Percentiles rank a stretch among this genome's conserved stretches.
Evolutionary conservation across 2,113 vertebrate species (phyloP).

Genomic region (Zosterops borbonicus): DNA sequence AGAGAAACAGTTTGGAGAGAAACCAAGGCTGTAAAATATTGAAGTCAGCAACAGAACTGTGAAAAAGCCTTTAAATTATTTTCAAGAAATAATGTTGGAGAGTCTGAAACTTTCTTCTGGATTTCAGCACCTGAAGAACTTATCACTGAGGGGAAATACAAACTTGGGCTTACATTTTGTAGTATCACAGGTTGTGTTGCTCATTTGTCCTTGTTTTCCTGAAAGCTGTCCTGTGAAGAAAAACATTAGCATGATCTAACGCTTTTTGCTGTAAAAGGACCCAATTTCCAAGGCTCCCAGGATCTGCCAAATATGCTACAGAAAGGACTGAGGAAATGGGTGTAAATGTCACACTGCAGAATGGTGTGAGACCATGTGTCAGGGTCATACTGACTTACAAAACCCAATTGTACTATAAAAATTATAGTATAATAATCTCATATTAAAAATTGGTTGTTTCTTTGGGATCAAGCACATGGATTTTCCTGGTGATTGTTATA

Average conservation of each 20-base stretch:
- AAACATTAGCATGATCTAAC: not conserved
- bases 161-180: not conserved
- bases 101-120: not conserved
- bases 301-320: not conserved
- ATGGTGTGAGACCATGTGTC: not conserved
- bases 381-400: not conserved
- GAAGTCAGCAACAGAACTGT: not conserved
- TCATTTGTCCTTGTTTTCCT: not conserved
- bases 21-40: conserved; percentile 36
- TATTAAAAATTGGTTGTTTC: not conserved
- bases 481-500: not conserved
- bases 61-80: not conserved
- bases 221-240: not conserved
- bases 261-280: not conserved
- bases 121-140: not conserved
- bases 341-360: not conserved
- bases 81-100: not conserved
- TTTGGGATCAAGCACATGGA: not conserved
- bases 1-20: conserved; percentile 3
- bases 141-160: not conserved
- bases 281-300: not conserved
- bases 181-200: not conserved
- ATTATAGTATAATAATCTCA: not conserved
- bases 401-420: not conserved
- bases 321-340: not conserved